Percentiles rank a stretch among this genome's conserved stretches.
Conservation (phyloP, 2,797 vertebrate genomes). For the Nyctalus aviator region DNA sequence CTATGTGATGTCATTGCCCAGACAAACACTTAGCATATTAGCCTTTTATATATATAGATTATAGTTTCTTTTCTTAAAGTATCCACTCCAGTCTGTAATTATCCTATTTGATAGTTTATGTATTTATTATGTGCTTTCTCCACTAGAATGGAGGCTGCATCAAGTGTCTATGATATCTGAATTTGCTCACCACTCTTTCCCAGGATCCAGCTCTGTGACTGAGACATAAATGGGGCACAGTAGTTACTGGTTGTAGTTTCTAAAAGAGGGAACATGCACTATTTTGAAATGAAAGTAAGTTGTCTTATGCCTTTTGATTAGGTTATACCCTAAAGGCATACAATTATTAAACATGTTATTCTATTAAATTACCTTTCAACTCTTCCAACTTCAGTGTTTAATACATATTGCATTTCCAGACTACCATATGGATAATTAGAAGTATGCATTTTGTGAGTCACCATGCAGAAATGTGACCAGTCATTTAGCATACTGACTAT, state of each 20-base stretch:
- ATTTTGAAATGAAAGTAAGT: conserved; percentile 51
- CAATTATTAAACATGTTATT: conserved; percentile 17
- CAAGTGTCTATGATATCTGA: not conserved
- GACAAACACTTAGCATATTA: too few relatives aligned
- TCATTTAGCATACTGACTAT: not conserved
- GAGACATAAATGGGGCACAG: not conserved
- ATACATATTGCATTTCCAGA: conserved; percentile 1
- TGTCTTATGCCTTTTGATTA: conserved; percentile 12
- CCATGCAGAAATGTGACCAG: not conserved
- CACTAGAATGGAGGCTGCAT: not conserved
- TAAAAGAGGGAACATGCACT: not conserved
- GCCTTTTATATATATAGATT: too few relatives aligned
- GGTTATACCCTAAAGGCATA: not conserved
- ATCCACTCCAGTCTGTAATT: not conserved
- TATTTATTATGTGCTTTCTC: not conserved
- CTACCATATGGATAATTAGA: not conserved
- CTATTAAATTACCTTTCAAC: conserved; percentile 32
- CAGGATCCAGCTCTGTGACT: not conserved
- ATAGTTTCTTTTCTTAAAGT: not conserved
- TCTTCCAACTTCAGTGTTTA: conserved; percentile 48
- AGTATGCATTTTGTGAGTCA: conserved; percentile 14
- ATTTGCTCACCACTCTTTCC: not conserved
- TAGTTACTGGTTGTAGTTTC: not conserved
- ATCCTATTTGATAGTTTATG: not conserved
- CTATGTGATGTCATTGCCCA: too few relatives aligned